Conservation (phyloP, 2,797 vertebrate genomes). For the Danio choprae region DNA sequence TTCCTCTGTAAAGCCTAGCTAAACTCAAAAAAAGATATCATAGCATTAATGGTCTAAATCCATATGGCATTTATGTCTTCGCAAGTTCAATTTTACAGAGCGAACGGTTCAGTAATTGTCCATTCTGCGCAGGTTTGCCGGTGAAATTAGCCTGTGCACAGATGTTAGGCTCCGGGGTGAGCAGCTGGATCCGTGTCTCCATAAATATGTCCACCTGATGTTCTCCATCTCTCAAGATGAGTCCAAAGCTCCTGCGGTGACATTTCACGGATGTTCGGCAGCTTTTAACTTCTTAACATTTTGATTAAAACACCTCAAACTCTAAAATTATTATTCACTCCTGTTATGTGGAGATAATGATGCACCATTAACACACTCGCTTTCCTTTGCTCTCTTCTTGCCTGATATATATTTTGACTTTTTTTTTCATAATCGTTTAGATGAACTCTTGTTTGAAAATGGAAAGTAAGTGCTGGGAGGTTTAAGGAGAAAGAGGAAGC, state of each 20-base stretch:
- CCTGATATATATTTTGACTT: too few species aligned
- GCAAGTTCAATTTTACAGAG: background rate
- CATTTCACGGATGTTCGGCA: conserved; percentile 74
- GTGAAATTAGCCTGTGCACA: conserved; percentile 34
- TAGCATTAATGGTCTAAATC: background rate
- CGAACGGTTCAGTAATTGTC: background rate
- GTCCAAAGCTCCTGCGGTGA: conserved; percentile 60
- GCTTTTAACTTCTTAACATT: conserved; percentile 71
- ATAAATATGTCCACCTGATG: conserved; percentile 63
- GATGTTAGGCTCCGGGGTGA: conserved; percentile 18
- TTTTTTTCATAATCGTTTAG: conserved; percentile 74
- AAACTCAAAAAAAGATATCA: too few species aligned
- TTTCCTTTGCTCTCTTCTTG: background rate
- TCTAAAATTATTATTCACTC: conserved; percentile 74
- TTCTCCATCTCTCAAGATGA: conserved; percentile 50
- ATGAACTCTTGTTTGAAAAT: conserved; percentile 74
- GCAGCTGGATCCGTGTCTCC: conserved; percentile 26
- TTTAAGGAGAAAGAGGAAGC: background rate
- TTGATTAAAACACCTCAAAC: conserved; percentile 72
- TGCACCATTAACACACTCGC: conserved; percentile 50
- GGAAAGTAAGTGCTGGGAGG: conserved; percentile 48
- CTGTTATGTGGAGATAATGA: conserved; percentile 43
- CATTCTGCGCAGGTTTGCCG: conserved; percentile 20
- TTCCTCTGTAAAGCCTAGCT: too few species aligned
- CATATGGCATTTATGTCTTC: background rate